These are phyloP conservation scores for Hippocampus kuda DNA, from an alignment of 2,797 vertebrate species.

Conservation along the genomic window DNA sequence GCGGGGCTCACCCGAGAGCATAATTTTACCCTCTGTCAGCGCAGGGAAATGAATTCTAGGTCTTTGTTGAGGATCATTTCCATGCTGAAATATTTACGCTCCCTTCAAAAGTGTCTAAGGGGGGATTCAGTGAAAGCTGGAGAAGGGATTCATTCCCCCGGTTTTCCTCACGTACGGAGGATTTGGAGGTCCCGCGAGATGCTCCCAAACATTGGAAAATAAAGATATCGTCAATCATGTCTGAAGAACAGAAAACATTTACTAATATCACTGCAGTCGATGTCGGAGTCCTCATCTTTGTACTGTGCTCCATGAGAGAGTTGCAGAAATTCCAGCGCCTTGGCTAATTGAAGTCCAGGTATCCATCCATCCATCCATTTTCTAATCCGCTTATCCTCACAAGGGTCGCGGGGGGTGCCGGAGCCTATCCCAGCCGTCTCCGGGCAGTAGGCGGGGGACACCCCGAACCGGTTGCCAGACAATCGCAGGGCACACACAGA, in stretches of 20 bases:
- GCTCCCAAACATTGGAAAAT: conserved; percentile 24
- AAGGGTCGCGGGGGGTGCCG: too few relatives aligned
- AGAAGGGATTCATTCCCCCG: conserved; percentile 37
- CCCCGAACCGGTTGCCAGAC: too few relatives aligned
- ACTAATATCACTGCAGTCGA: conserved; percentile 15
- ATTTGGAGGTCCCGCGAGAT: conserved; percentile 15
- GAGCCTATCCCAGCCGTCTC: too few relatives aligned
- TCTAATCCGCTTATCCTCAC: too few relatives aligned
- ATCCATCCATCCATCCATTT: conserved; percentile 9
- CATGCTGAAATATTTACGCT: conserved; percentile 54
- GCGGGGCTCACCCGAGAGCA: conserved; percentile 17
- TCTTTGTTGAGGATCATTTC: conserved; percentile 40
- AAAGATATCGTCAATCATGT: conserved; percentile 17
- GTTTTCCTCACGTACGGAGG: conserved; percentile 43
- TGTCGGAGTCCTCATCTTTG: conserved; percentile 37
- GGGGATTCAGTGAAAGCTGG: conserved; percentile 30
- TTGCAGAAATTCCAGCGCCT: conserved; percentile 55
- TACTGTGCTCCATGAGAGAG: conserved; percentile 51
- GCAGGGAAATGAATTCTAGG: conserved; percentile 34
- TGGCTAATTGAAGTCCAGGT: conserved; percentile 53
- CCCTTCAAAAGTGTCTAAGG: conserved; percentile 40
- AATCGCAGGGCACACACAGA: too few relatives aligned
- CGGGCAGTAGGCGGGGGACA: too few relatives aligned
- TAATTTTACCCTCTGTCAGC: conserved; percentile 32
- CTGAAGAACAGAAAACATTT: conserved; percentile 16